A percentile compares a stretch with the other conserved stretches of the same genome.
phyloP scores from a whole-genome alignment of 2,888 invertebrate genomes.

The Epinotia bilunana region DNA sequence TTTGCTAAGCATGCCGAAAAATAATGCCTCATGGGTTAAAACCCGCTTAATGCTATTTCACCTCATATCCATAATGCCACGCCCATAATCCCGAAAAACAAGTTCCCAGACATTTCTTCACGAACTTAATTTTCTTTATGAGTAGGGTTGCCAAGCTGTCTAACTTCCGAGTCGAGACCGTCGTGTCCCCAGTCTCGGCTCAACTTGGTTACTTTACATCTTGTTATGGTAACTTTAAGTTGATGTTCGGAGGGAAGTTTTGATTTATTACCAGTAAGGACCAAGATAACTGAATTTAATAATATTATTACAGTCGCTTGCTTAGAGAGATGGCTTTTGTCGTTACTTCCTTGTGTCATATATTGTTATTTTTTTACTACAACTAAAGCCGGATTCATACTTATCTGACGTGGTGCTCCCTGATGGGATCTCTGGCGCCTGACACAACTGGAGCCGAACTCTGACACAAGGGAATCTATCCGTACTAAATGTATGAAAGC shows the following conservation, averaged over 20 bases:
- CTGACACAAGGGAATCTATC: too few relatives aligned
- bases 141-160: constrained; percentile 29
- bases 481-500: too few relatives aligned
- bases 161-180: constrained; percentile 12
- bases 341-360: background rate
- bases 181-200: constrained; percentile 14
- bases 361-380: too few relatives aligned
- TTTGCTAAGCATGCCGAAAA: too few relatives aligned
- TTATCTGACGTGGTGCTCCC: too few relatives aligned
- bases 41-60: background rate
- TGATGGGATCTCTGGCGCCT: too few relatives aligned
- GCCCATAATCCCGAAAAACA: constrained; percentile 17
- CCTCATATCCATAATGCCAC: constrained; percentile 22
- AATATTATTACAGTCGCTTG: background rate
- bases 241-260: constrained; percentile 4
- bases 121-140: constrained; percentile 27
- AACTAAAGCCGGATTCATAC: too few relatives aligned
- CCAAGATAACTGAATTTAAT: constrained; percentile 15
- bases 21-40: background rate
- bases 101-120: constrained; percentile 21
- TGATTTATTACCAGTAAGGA: constrained; percentile 16
- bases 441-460: too few relatives aligned
- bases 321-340: background rate
- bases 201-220: constrained; percentile 33
- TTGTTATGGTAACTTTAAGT: constrained; percentile 26